Evolutionary conservation across 2,888 invertebrate genomes (phyloP), one percentile per base, ranked within the genome.

Genomic region (Tetropium fuscum): DNA sequence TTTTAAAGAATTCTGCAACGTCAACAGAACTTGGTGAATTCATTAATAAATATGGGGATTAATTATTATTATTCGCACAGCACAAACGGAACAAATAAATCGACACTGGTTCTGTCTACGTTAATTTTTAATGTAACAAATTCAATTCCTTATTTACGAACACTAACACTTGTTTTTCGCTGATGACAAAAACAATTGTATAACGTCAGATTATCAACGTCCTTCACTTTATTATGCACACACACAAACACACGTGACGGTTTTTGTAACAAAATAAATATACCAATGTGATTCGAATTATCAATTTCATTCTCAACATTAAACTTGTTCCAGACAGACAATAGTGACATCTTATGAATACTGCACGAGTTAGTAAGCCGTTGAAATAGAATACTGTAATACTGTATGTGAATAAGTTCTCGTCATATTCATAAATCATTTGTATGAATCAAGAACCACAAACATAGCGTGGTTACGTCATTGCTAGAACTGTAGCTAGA

Each of bases 201-300:
- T 43, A 63, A 56, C 58, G 58, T 59, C 55, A 63, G 58, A 63
- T 59, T 54, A 57, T 43, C 13, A 54, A 58, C 53, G 64, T 65
- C 64, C 64, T 65, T 65, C 62, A 62, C 56, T 58, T 48, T n/a
- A n/a, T n/a, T n/a, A n/a, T 25, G 51, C 53, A 58, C 64, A 65
- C 59, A 62, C 61, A 65, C 61, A 65, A 45, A 49, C 59, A 64
- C 43, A 43, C 43, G 44, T 44, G 44, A 44, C 13, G 25, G 16
- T 38, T 44, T 58, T 10, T 27, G 45, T 13, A 8, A 10, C 3
- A 27, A n/a, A 27, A 27, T 27, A 27, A 27, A 8, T n/a, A n/a
- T n/a, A n/a, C n/a, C n/a, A n/a, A n/a, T n/a, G n/a, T n/a, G n/a
- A n/a, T n/a, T n/a, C n/a, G n/a, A n/a, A n/a, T n/a, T n/a, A n/a